Conservation (phyloP, 2,113 vertebrate species). For the Rhynchomys soricoides region DNA sequence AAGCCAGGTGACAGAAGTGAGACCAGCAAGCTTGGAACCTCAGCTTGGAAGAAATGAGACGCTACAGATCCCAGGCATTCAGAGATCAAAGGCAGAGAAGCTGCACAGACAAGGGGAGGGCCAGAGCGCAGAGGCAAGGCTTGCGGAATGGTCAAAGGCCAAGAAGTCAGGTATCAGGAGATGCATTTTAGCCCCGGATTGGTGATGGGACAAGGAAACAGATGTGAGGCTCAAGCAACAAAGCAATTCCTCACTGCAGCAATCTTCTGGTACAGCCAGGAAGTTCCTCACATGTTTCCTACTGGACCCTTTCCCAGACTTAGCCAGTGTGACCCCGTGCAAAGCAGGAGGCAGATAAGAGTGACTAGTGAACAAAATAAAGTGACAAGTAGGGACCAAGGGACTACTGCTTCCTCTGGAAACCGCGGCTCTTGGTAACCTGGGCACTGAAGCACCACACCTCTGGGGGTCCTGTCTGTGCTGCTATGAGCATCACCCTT, state of each 20-base stretch:
- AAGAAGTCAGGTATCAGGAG: slow-evolving; percentile 60
- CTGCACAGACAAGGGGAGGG: background rate
- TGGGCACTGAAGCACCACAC: background rate
- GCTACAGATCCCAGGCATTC: background rate
- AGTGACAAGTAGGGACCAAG: background rate
- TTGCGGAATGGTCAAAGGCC: slow-evolving; percentile 45
- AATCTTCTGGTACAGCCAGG: slow-evolving; percentile 57
- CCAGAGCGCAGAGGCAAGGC: background rate
- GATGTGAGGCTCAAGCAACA: slow-evolving; percentile 72
- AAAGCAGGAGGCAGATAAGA: background rate
- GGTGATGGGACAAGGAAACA: slow-evolving; percentile 75
- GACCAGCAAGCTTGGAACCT: background rate
- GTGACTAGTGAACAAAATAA: background rate
- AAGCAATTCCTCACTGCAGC: slow-evolving; percentile 55
- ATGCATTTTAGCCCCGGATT: slow-evolving; percentile 30
- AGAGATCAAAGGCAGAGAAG: background rate
- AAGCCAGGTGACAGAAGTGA: background rate
- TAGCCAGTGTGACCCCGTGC: background rate
- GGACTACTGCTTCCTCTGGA: background rate
- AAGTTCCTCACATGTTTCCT: slow-evolving; percentile 73
- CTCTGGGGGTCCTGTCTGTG: background rate
- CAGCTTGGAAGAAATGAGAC: background rate
- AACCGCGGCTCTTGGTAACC: background rate
- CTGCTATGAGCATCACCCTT: background rate
- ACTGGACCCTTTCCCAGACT: slow-evolving; percentile 70